Conservation (phyloP, 2,113 vertebrate species). For the Gadus chalcogrammus region DNA sequence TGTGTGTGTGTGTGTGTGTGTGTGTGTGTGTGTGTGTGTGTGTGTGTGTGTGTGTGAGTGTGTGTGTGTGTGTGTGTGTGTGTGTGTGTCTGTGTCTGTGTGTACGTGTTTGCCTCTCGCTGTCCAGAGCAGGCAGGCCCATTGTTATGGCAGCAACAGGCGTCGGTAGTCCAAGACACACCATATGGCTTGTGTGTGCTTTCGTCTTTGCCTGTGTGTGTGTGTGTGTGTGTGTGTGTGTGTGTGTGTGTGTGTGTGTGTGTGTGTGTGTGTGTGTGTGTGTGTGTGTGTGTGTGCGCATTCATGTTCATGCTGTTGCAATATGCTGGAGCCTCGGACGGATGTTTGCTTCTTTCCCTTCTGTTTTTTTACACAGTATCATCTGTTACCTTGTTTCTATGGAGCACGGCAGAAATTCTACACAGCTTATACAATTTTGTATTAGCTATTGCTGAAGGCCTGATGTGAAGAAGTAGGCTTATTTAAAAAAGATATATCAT, state of each 20-base stretch:
- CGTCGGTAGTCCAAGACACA: conserved; percentile 83
- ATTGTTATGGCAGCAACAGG: conserved; percentile 96
- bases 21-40: conserved; percentile 54
- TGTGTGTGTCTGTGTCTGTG: conserved; percentile 69
- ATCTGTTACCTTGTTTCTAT: too few relatives aligned
- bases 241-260: conserved; percentile 39
- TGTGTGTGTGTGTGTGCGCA: conserved; percentile 67
- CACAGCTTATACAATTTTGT: too few relatives aligned
- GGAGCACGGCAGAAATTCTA: too few relatives aligned
- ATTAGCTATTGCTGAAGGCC: too few relatives aligned
- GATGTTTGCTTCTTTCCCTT: conserved; percentile 40
- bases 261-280: conserved; percentile 33
- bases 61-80: conserved; percentile 70
- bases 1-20: conserved; percentile 59
- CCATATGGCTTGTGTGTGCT: conserved; percentile 96
- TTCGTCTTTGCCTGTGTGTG: conserved; percentile 78
- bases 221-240: conserved; percentile 85
- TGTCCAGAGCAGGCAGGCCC: conserved; percentile 75
- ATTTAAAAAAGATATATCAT: too few relatives aligned
- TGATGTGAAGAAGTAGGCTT: too few relatives aligned
- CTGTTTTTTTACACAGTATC: conserved; percentile 37
- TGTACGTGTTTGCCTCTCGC: conserved; percentile 74
- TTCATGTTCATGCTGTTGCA: conserved; percentile 81
- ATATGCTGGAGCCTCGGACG: conserved; percentile 79
- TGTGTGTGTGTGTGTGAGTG: conserved; percentile 63